A percentile compares a stretch with the other conserved stretches of the same genome.
phyloP scores from a whole-genome alignment of 2,888 invertebrate genomes.

The Dromius quadrimaculatus region DNA sequence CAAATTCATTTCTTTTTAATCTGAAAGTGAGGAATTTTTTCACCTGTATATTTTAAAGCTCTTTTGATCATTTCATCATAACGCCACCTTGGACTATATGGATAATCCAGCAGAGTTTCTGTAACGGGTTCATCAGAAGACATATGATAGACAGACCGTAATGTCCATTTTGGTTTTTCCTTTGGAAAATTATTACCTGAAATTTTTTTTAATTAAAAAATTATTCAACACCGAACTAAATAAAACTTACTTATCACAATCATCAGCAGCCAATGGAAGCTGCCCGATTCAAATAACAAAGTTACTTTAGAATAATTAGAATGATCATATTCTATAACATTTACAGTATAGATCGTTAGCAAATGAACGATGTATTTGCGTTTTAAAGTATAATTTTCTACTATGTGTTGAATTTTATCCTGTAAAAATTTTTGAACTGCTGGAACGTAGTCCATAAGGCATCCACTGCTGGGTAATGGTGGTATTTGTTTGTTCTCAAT shows the following conservation, averaged over 20 bases:
- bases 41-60: slow-evolving; percentile 59
- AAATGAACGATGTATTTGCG: slow-evolving; percentile 67
- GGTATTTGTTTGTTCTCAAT: slow-evolving; percentile 63
- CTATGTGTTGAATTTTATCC: slow-evolving; percentile 66
- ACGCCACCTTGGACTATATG: slow-evolving; percentile 61
- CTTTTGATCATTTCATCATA: slow-evolving; percentile 60
- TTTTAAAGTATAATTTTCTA: slow-evolving; percentile 64
- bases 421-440: slow-evolving; percentile 70
- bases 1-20: slow-evolving; percentile 7
- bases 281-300: slow-evolving; percentile 73
- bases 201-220: slow-evolving; percentile 46
- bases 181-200: slow-evolving; percentile 69
- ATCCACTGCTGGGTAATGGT: slow-evolving; percentile 63
- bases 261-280: slow-evolving; percentile 74
- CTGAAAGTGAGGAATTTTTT: slow-evolving; percentile 19
- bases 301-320: slow-evolving; percentile 67
- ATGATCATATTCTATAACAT: slow-evolving; percentile 69
- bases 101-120: slow-evolving; percentile 58
- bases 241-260: slow-evolving; percentile 59
- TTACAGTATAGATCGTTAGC: slow-evolving; percentile 64
- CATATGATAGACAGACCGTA: slow-evolving; percentile 72
- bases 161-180: slow-evolving; percentile 68
- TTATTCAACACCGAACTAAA: background rate
- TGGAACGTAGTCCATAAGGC: slow-evolving; percentile 71
- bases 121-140: slow-evolving; percentile 57